Evolutionary conservation across 2,888 invertebrate species (phyloP).

Genomic region (Choristoneura rosaceana): DNA sequence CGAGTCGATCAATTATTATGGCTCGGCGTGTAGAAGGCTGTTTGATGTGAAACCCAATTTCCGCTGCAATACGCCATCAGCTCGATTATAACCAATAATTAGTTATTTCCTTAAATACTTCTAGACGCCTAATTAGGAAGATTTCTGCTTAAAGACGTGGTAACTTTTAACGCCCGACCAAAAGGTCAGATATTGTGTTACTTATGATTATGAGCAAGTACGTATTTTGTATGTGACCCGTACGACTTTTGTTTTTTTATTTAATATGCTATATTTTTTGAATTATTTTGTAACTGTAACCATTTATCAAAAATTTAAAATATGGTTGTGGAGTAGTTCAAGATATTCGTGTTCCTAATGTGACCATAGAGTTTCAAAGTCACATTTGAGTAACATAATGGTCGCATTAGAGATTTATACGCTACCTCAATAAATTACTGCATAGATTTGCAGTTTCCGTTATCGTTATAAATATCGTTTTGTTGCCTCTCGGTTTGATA

Average conservation of each 20-base stretch:
- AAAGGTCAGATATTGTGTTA: too few relatives aligned
- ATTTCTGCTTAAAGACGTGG: not conserved
- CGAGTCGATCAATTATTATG: not conserved
- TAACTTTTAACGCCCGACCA: not conserved
- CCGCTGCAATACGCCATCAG: not conserved
- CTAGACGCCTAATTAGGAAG: not conserved
- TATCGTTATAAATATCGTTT: constrained; percentile 36
- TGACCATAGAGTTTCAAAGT: not conserved
- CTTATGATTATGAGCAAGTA: too few relatives aligned
- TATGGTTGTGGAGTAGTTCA: too few relatives aligned
- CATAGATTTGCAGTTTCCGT: constrained; percentile 29
- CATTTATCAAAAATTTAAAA: too few relatives aligned
- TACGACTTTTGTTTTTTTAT: too few relatives aligned
- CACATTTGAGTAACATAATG: not conserved
- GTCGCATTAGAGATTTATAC: not conserved
- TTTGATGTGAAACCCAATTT: constrained; percentile 2
- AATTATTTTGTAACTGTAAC: too few relatives aligned
- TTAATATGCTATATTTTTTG: too few relatives aligned
- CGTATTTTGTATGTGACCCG: too few relatives aligned
- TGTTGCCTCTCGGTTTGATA: constrained; percentile 30
- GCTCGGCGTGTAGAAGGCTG: not conserved
- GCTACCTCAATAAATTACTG: constrained; percentile 21
- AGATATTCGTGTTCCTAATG: not conserved
- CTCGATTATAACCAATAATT: not conserved
- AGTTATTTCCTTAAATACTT: not conserved